A percentile compares a stretch with the other conserved stretches of the same genome.
These are phyloP conservation scores for Folsomia candida DNA, from an alignment of 2,888 invertebrate species.

Conservation along the genomic window DNA sequence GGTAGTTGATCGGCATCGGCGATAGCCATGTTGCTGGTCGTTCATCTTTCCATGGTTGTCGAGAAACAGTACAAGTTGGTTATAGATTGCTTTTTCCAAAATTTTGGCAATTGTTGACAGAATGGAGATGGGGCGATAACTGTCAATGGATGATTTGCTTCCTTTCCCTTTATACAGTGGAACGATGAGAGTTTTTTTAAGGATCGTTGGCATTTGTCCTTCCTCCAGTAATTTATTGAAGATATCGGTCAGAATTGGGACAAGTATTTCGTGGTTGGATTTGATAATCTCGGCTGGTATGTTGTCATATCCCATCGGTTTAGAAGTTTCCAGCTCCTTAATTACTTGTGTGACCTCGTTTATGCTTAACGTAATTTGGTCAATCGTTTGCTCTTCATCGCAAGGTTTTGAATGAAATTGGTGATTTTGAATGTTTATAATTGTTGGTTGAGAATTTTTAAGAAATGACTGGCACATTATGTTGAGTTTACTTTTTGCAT, in stretches of 20 bases:
- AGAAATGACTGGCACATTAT: background rate
- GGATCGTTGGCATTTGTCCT: background rate
- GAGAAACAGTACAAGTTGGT: background rate
- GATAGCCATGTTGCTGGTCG: background rate
- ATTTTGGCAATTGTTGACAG: background rate
- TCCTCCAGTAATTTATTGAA: background rate
- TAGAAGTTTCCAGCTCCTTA: background rate
- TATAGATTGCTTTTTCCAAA: background rate
- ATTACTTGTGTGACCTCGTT: background rate
- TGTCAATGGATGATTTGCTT: background rate
- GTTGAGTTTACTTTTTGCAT: background rate
- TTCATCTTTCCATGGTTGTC: background rate
- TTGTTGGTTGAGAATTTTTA: background rate
- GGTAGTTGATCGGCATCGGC: background rate
- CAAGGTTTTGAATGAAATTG: background rate
- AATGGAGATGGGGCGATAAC: background rate
- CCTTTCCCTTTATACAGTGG: conserved; percentile 5
- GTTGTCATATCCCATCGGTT: background rate
- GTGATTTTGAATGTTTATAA: background rate
- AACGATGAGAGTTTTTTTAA: background rate
- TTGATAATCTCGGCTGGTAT: background rate
- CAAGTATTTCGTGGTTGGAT: background rate
- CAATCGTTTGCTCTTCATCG: background rate
- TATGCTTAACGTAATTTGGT: background rate
- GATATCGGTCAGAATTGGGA: background rate